phyloP scores from a whole-genome alignment of 53 echinoderm and acorn worm species.

The Zoroaster sp. region DNA sequence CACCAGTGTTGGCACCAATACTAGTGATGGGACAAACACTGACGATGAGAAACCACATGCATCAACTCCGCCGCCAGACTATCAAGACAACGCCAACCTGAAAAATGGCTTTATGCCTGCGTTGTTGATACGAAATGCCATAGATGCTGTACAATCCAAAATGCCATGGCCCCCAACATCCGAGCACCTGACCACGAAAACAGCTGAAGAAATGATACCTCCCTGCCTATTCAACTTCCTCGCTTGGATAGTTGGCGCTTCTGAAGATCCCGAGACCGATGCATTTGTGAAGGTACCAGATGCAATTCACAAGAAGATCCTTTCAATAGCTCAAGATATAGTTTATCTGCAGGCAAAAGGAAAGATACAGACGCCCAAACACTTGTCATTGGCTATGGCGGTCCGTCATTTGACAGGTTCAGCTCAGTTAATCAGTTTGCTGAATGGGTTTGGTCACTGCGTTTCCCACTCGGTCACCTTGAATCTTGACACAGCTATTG shows the following conservation, averaged over 20 bases:
- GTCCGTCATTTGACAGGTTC: constrained; percentile 41
- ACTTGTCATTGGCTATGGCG: constrained; percentile 43
- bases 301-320: not conserved
- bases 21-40: not conserved
- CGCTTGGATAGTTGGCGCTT: constrained; percentile 50
- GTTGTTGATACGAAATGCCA: too few species aligned
- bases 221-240: constrained; percentile 41
- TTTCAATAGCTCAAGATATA: constrained; percentile 53
- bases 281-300: not conserved
- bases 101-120: not conserved
- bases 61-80: too few species aligned
- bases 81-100: not conserved
- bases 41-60: constrained; percentile 7
- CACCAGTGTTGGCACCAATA: too few species aligned
- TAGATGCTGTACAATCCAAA: too few species aligned
- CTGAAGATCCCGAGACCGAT: constrained; percentile 23
- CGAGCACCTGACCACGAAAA: constrained; percentile 7
- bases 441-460: constrained; percentile 51
- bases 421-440: constrained; percentile 32
- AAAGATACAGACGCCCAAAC: constrained; percentile 36
- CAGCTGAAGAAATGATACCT: constrained; percentile 21
- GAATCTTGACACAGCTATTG: constrained; percentile 6
- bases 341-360: constrained; percentile 42
- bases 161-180: constrained; percentile 52
- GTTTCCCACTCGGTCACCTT: not conserved